phyloP scores from a whole-genome alignment of 2,888 invertebrate genomes.

The Epistrophe eligans region DNA sequence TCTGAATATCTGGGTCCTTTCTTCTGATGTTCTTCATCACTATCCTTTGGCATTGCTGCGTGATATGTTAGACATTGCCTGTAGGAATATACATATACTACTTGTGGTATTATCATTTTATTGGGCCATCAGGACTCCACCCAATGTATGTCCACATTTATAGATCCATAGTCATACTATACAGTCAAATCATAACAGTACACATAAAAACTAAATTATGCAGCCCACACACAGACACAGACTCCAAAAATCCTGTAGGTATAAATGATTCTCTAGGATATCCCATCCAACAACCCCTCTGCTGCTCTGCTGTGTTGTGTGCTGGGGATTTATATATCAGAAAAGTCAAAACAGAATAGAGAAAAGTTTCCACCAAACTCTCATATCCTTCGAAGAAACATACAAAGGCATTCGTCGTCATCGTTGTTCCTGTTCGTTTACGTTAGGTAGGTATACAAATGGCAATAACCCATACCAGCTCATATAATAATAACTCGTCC shows the following conservation, averaged over 20 bases:
- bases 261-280: conserved; percentile 42
- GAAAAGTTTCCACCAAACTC: conserved; percentile 53
- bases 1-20: conserved; percentile 36
- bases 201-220: conserved; percentile 63
- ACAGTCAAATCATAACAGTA: conserved; percentile 66
- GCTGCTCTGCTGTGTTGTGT: background rate
- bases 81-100: conserved; percentile 45
- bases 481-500: conserved; percentile 62
- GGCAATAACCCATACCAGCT: conserved; percentile 15
- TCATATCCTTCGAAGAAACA: conserved; percentile 58
- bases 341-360: conserved; percentile 30
- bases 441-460: conserved; percentile 48
- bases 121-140: conserved; percentile 73
- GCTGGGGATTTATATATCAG: conserved; percentile 25
- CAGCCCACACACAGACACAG: conserved; percentile 40
- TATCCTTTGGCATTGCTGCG: conserved; percentile 37
- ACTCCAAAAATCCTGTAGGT: conserved; percentile 39
- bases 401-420: conserved; percentile 50
- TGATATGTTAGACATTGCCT: conserved; percentile 46
- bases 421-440: conserved; percentile 35
- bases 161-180: conserved; percentile 63
- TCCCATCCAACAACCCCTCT: conserved; percentile 37
- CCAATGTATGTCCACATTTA: conserved; percentile 73
- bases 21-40: conserved; percentile 12
- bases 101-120: conserved; percentile 75